Conservation (phyloP, 2,888 invertebrate species). For the Nephrotoma appendiculata region DNA sequence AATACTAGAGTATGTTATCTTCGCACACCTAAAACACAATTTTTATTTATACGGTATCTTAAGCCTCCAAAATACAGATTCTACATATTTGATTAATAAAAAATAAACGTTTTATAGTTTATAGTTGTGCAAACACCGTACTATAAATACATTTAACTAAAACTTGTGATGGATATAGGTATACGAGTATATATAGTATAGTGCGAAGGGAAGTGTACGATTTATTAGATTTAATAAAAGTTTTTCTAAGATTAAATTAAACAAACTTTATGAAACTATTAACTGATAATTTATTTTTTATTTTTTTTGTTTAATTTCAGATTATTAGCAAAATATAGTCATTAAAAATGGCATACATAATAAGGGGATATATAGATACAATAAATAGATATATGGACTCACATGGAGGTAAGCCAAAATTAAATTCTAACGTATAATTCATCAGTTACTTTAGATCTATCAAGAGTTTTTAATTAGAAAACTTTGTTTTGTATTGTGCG, state of each 20-base stretch:
- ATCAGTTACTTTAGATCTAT: background rate
- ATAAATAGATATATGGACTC: constrained; percentile 68
- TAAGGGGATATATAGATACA: constrained; percentile 63
- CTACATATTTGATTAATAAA: background rate
- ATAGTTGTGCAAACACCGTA: background rate
- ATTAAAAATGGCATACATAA: constrained; percentile 15
- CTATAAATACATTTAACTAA: background rate
- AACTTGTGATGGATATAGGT: no score
- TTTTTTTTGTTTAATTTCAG: background rate
- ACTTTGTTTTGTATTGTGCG: background rate
- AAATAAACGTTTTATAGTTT: background rate
- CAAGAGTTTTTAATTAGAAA: no score
- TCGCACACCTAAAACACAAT: background rate
- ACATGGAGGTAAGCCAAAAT: constrained; percentile 54
- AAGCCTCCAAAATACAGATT: background rate
- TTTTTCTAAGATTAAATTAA: background rate
- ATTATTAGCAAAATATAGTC: background rate
- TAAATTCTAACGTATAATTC: background rate
- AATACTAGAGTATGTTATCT: background rate
- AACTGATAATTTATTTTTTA: constrained; percentile 3
- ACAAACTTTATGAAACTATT: background rate
- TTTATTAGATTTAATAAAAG: constrained; percentile 8
- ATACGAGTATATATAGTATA: background rate
- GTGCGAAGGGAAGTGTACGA: constrained; percentile 9
- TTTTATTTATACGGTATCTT: background rate